phyloP scores from a whole-genome alignment of 1,140 invertebrate species.

The Achroia grisella region DNA sequence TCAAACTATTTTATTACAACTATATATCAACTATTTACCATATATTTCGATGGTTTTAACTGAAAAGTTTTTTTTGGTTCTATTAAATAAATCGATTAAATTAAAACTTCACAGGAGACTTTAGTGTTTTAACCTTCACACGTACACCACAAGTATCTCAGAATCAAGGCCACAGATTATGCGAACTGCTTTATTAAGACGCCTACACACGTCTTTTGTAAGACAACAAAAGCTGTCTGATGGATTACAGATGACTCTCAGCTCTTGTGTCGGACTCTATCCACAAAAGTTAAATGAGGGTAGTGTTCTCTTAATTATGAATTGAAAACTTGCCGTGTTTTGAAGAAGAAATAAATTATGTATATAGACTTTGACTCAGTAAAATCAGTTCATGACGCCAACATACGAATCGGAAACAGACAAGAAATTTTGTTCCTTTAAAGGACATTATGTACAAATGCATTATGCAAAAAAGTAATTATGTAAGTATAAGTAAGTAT shows the following conservation, averaged over 20 bases:
- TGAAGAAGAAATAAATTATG: neutral
- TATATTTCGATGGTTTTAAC: too few relatives aligned
- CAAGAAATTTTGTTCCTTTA: too few relatives aligned
- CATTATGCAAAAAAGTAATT: too few relatives aligned
- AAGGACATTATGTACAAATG: too few relatives aligned
- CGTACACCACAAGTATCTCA: conserved; percentile 5
- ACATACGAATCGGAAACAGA: too few relatives aligned
- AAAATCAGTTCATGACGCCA: neutral
- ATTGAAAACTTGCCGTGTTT: neutral
- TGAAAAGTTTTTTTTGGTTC: too few relatives aligned
- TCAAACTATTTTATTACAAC: too few relatives aligned
- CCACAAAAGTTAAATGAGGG: neutral
- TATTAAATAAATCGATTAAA: too few relatives aligned
- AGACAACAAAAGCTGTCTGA: conserved; percentile 26
- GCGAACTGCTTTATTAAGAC: conserved; percentile 17
- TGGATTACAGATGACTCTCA: conserved; percentile 22
- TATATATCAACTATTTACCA: too few relatives aligned
- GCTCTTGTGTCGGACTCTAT: neutral
- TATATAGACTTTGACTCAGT: neutral
- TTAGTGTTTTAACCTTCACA: too few relatives aligned
- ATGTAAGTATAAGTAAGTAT: too few relatives aligned
- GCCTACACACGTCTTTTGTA: conserved; percentile 20
- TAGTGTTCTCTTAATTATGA: neutral
- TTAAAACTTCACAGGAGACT: too few relatives aligned
- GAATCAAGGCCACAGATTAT: conserved; percentile 23